phyloP scores from a whole-genome alignment of 2,888 invertebrate genomes.

The Altica lythri region DNA sequence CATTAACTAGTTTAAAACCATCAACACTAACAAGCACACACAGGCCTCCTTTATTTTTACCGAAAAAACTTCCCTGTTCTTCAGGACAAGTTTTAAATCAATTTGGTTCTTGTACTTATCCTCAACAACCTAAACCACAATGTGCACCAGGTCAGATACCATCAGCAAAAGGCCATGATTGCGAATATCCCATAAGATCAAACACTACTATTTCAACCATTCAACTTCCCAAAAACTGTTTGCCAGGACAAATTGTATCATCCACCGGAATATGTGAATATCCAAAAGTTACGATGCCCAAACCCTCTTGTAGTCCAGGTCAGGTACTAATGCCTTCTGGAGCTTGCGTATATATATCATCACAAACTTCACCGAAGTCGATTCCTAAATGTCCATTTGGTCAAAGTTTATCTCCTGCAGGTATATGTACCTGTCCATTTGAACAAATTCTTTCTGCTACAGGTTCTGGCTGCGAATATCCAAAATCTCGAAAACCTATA shows the following conservation, averaged over 20 bases:
- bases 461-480: no score
- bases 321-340: slow-evolving; percentile 18
- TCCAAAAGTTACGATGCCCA: slow-evolving; percentile 6
- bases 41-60: slow-evolving; percentile 26
- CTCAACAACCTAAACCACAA: slow-evolving; percentile 20
- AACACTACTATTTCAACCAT: slow-evolving; percentile 42
- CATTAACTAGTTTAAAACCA: slow-evolving; percentile 32
- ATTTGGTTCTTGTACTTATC: slow-evolving; percentile 32
- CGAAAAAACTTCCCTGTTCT: slow-evolving; percentile 25
- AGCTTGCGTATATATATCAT: slow-evolving; percentile 31
- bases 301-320: slow-evolving; percentile 28
- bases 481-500: no score
- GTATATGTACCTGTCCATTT: no score
- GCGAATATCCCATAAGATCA: slow-evolving; percentile 30
- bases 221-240: slow-evolving; percentile 40
- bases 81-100: slow-evolving; percentile 35
- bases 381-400: slow-evolving; percentile 28
- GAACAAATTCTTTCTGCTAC: no score
- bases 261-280: slow-evolving; percentile 21
- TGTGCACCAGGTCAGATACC: slow-evolving; percentile 28
- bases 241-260: slow-evolving; percentile 18
- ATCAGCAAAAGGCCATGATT: slow-evolving; percentile 23
- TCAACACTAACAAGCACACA: slow-evolving; percentile 32
- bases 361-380: slow-evolving; percentile 23
- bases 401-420: slow-evolving; percentile 21